These are phyloP conservation scores for Druon quercuslanigerum DNA, from an alignment of 1,140 invertebrate genomes.

Conservation along the genomic window DNA sequence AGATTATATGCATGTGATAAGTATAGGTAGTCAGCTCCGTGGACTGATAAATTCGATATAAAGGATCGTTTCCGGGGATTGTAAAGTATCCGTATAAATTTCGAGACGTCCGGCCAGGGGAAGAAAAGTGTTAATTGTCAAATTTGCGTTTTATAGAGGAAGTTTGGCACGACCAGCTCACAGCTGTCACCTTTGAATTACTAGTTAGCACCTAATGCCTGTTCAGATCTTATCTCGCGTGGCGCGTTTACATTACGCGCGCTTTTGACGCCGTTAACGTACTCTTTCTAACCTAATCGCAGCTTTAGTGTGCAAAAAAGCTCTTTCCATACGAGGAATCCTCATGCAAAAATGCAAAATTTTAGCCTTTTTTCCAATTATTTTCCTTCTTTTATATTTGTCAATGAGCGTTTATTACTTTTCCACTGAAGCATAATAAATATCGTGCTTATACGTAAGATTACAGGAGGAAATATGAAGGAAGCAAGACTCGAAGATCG, in stretches of 20 bases:
- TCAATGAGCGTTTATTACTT: not conserved
- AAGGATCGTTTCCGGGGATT: not conserved
- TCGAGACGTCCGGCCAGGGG: not conserved
- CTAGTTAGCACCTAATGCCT: constrained; percentile 26
- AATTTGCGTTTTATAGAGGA: constrained; percentile 65
- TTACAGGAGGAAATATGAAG: not conserved
- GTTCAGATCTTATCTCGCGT: constrained; percentile 11
- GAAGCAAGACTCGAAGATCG: constrained; percentile 49
- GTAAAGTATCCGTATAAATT: not conserved
- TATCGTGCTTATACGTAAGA: not conserved
- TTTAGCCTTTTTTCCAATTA: not conserved
- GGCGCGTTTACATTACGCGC: not conserved
- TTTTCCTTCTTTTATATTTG: not conserved
- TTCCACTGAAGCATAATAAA: not conserved
- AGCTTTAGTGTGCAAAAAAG: not conserved
- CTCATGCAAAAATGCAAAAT: not conserved
- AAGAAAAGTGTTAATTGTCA: constrained; percentile 60
- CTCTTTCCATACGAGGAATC: not conserved
- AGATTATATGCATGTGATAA: too few relatives aligned
- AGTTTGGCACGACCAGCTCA: constrained; percentile 37
- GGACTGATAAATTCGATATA: too few relatives aligned
- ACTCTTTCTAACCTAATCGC: constrained; percentile 17
- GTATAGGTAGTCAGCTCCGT: too few relatives aligned
- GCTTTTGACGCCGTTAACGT: constrained; percentile 1
- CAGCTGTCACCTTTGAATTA: constrained; percentile 27